phyloP scores from a whole-genome alignment of 2,797 vertebrate species.

The Argentina silus region DNA sequence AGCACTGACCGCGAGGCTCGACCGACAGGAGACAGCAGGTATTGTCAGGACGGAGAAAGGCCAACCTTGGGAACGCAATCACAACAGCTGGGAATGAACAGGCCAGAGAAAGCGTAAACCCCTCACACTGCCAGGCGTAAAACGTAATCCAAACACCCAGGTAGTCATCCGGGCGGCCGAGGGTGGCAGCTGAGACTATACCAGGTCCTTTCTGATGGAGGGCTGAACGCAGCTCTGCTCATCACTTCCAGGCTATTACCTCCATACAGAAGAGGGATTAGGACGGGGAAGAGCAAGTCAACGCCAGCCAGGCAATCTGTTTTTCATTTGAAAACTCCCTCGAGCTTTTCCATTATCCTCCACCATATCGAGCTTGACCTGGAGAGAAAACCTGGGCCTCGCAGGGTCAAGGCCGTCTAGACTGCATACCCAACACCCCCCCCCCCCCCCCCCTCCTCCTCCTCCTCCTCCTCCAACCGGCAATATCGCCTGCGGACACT shows the following conservation, averaged over 20 bases:
- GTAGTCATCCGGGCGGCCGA: slow-evolving; percentile 39
- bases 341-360: slow-evolving; percentile 91
- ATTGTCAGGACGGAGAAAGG: not conserved
- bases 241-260: slow-evolving; percentile 82
- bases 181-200: slow-evolving; percentile 58
- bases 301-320: slow-evolving; percentile 79
- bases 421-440: slow-evolving; percentile 75
- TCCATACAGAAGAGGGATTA: slow-evolving; percentile 77
- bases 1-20: too few species aligned
- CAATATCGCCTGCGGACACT: slow-evolving; percentile 57
- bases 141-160: slow-evolving; percentile 41
- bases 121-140: slow-evolving; percentile 37
- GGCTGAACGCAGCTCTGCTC: slow-evolving; percentile 70
- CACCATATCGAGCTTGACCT: slow-evolving; percentile 81
- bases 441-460: slow-evolving; percentile 49
- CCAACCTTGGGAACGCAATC: slow-evolving; percentile 13
- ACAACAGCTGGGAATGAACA: slow-evolving; percentile 42
- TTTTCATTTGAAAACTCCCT: slow-evolving; percentile 85
- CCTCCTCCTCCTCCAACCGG: slow-evolving; percentile 50
- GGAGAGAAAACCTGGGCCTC: slow-evolving; percentile 81
- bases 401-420: slow-evolving; percentile 88
- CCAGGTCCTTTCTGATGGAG: slow-evolving; percentile 68
- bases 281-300: slow-evolving; percentile 66
- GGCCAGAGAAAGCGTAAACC: slow-evolving; percentile 46
- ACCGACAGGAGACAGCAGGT: too few species aligned